These are phyloP conservation scores for Drosophila dives DNA, from an alignment of 2,888 invertebrate species.

Conservation along the genomic window DNA sequence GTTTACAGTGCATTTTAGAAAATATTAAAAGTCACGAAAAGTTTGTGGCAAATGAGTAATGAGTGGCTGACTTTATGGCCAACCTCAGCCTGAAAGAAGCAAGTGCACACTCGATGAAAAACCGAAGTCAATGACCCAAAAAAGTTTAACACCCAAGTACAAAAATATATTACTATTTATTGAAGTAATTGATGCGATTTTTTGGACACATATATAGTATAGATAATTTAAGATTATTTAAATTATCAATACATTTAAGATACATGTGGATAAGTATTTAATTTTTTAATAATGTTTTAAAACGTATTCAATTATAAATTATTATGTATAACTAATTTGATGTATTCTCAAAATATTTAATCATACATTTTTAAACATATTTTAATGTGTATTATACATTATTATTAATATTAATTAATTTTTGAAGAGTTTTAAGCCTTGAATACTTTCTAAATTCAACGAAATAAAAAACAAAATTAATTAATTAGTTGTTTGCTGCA, in stretches of 20 bases:
- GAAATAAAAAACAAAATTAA: conserved; percentile 3
- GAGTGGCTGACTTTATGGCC: conserved; percentile 70
- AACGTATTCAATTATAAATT: background rate
- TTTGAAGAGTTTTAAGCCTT: background rate
- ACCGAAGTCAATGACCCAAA: conserved; percentile 31
- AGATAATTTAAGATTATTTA: background rate
- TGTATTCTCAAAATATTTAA: background rate
- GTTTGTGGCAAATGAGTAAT: conserved; percentile 77
- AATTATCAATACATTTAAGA: too few species aligned
- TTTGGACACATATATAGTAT: too few species aligned
- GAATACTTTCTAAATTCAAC: background rate
- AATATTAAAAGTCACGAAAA: conserved; percentile 78
- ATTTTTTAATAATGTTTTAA: background rate
- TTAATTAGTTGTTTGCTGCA: conserved; percentile 59
- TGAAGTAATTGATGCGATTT: background rate
- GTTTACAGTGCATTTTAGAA: conserved; percentile 60
- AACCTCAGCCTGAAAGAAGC: conserved; percentile 12
- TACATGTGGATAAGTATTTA: background rate
- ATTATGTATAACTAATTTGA: background rate
- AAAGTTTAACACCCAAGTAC: conserved; percentile 3
- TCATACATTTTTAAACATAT: background rate
- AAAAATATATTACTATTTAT: background rate
- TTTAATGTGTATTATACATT: background rate
- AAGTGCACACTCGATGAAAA: conserved; percentile 18
- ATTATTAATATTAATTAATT: background rate